phyloP scores from a whole-genome alignment of 2,888 invertebrate species.

The Neocrepidodera transversa region DNA sequence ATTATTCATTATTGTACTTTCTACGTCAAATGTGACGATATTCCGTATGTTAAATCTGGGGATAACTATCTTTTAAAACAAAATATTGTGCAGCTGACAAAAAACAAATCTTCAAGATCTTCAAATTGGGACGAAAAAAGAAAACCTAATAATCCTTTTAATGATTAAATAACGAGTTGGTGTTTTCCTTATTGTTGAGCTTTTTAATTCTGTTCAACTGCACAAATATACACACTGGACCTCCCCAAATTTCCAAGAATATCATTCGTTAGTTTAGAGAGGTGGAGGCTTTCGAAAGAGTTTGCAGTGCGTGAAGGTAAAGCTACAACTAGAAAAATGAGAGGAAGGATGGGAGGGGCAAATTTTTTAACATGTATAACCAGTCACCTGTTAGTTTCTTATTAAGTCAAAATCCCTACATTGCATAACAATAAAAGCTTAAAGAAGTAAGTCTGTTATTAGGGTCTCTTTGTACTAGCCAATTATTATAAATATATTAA shows the following conservation, averaged over 20 bases:
- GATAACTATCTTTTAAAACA: constrained; percentile 23
- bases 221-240: background rate
- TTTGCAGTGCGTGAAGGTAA: constrained; percentile 52
- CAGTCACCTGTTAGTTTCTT: constrained; percentile 40
- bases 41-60: constrained; percentile 38
- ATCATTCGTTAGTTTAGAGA: constrained; percentile 24
- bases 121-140: no score
- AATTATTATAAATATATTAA: no score
- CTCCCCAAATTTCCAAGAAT: constrained; percentile 12
- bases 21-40: constrained; percentile 46
- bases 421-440: constrained; percentile 32
- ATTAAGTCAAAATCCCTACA: constrained; percentile 31
- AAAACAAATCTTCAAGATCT: no score
- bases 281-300: constrained; percentile 36
- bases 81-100: constrained; percentile 1
- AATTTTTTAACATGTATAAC: constrained; percentile 37
- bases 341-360: constrained; percentile 34
- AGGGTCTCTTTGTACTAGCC: background rate
- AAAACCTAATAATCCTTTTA: no score
- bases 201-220: background rate
- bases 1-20: constrained; percentile 56
- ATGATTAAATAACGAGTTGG: no score
- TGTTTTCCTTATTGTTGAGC: no score
- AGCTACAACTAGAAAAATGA: constrained; percentile 48
- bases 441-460: constrained; percentile 29